Base-by-base conservation (phyloP, 2,888 invertebrate genomes). In the Mechanitis mazaeus region DNA sequence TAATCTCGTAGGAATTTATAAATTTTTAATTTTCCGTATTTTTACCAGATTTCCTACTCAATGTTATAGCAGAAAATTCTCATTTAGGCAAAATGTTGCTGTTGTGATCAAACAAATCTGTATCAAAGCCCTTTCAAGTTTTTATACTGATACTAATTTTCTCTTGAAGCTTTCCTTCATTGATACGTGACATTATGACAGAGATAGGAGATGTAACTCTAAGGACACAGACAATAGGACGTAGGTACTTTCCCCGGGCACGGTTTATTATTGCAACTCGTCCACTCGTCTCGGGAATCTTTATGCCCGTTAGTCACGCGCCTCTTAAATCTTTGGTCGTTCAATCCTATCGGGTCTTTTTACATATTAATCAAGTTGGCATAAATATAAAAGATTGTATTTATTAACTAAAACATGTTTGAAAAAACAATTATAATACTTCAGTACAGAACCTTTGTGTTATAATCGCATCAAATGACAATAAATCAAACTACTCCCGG, bases 1-100 rank as follows among this genome's bases (percentile, higher is more conserved):
- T 78, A 77, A 75, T 74, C 77, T 74, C 79, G 72, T 38, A 70
- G 72, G 79, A 69, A 78, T 81, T 78, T 77, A 75, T 45, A 78
- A 78, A 74, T 78, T 83, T 83, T 82, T 84, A 83, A 86, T 85
- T 84, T 85, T 85, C 84, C 80, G 80, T 81, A 76, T 75, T 80
- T 79, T 82, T 78, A 76, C 71, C 81, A 80, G 77, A 76, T 78
- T 79, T 83, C 80, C 75, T 73, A 71, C 78, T 75, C 81, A 81
- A 66, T 80, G 81, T 81, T 80, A 73, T 76, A 73, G 73, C 72
- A 71, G 75, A 76, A 78, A 72, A 72, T 55, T 73, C 75, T 75
- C 78, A 79, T 80, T 80, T 78, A 75, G 76, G 68, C 71, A 71
- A 73, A 81, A 79, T 75, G 75, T 77, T 76, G 74, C 78, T 78